phyloP scores from a whole-genome alignment of 2,888 invertebrate genomes.

The Terebella lapidaria region DNA sequence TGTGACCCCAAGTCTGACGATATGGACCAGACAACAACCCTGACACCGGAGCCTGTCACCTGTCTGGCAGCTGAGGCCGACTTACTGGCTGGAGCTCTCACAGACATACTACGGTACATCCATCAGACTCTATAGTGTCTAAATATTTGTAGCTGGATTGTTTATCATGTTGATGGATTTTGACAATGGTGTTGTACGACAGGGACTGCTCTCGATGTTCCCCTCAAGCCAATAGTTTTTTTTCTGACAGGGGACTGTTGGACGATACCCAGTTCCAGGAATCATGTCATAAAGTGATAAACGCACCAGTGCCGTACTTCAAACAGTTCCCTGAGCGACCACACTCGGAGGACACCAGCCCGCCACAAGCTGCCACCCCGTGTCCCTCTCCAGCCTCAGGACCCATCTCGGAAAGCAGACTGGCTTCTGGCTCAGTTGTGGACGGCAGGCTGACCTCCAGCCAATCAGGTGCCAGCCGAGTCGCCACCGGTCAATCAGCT shows the following conservation, averaged over 20 bases:
- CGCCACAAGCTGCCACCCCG: no score
- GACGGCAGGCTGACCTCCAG: no score
- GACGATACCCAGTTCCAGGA: conserved; percentile 47
- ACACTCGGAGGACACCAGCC: no score
- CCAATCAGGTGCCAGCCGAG: no score
- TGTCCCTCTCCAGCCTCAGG: background rate
- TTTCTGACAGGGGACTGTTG: conserved; percentile 37
- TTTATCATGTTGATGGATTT: no score
- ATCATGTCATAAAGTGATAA: conserved; percentile 35
- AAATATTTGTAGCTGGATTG: no score
- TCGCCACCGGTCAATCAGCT: no score
- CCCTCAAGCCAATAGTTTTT: no score
- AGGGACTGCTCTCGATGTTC: no score
- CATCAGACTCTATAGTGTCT: no score
- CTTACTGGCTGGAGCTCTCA: conserved; percentile 37
- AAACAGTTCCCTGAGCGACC: conserved; percentile 35
- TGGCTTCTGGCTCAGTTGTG: no score
- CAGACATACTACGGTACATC: conserved; percentile 43
- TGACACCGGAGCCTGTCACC: background rate
- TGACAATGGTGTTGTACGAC: no score
- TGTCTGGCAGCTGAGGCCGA: conserved; percentile 31
- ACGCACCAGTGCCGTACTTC: conserved; percentile 48
- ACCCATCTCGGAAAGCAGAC: background rate
- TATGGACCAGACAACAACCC: background rate
- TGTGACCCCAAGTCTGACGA: background rate